Percentiles rank a stretch among this genome's conserved stretches.
phyloP scores from a whole-genome alignment of 2,797 vertebrate genomes.

The Falco concolor region DNA sequence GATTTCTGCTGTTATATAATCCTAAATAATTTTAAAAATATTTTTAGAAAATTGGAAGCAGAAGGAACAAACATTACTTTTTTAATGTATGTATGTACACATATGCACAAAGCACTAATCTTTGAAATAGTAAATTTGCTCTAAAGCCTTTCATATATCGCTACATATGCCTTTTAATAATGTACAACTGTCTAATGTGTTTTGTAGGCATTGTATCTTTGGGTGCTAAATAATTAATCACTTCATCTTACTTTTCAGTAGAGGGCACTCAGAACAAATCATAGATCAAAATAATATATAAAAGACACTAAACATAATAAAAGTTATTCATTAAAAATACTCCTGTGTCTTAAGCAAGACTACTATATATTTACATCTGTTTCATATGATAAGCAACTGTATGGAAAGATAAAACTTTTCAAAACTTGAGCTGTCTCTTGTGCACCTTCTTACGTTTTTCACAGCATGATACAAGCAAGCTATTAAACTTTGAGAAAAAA shows the following conservation, averaged over 20 bases:
- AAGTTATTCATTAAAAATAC: neutral
- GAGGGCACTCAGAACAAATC: conserved; percentile 70
- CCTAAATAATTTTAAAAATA: neutral
- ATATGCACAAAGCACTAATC: neutral
- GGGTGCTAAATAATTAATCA: conserved; percentile 64
- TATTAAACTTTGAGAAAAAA: conserved; percentile 24
- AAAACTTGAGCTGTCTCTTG: neutral
- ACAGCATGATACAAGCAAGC: neutral
- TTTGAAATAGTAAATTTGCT: neutral
- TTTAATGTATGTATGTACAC: neutral
- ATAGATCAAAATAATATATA: conserved; percentile 33
- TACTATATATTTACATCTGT: neutral
- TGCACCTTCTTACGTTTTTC: neutral
- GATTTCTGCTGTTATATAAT: neutral
- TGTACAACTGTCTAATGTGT: neutral
- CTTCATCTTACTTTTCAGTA: conserved; percentile 68
- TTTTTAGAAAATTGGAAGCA: neutral
- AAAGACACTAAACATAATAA: neutral
- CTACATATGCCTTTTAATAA: neutral
- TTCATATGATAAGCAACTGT: neutral
- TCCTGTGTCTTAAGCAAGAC: neutral
- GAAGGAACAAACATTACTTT: neutral
- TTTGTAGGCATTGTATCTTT: neutral
- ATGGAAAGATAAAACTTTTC: neutral
- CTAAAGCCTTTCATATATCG: neutral